Evolutionary conservation across 2,113 vertebrate species (phyloP), one percentile per base, ranked within the genome.

Genomic region (Octodon degus): DNA sequence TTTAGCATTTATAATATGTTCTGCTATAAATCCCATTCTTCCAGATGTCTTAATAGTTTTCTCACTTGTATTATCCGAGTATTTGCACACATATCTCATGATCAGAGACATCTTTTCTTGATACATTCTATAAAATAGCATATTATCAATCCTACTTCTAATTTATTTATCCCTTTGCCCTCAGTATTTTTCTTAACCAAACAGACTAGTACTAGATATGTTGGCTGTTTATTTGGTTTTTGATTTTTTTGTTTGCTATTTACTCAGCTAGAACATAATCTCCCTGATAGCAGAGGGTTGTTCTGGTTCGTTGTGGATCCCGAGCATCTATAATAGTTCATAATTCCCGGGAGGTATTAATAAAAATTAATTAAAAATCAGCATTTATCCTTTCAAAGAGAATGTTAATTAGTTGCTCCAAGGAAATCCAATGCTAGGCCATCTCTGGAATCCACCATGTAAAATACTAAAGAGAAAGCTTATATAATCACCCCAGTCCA

Each of bases 181-280:
- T 89, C 43, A 67, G 7, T 67, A 53, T 85, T 72, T 87, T 92
- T 92, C 50, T 95, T 90, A 87, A 65, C 65, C 86, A 40, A 81
- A 37, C 9, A 74, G 67, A 63, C 4, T 16, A 47, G 1, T 90
- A 58, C 67, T 89, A 94, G 17, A 80, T 40, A 89, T 43, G n/a
- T 4, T 37, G 0, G 25, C 25, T 76, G 27, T 76, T 10, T 40
- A 0, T 74, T 67, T 17, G 53, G 5, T 24, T 88, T 70, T 32
- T 53, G 1, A 50, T 89, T 93, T 89, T 22, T 25, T 50, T 77
- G 58, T 30, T 43, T 27, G 40, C 34, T 84, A 34, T 89, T 89
- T 95, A 70, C 19, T 10, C 68, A 91, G 70, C 11, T n/a, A 62
- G 11, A 68, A 62, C 84, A 86, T 55, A 43, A 34, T 10, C 34